Evolutionary conservation across 2,797 vertebrate species (phyloP).

Genomic region (Salmo trutta): DNA sequence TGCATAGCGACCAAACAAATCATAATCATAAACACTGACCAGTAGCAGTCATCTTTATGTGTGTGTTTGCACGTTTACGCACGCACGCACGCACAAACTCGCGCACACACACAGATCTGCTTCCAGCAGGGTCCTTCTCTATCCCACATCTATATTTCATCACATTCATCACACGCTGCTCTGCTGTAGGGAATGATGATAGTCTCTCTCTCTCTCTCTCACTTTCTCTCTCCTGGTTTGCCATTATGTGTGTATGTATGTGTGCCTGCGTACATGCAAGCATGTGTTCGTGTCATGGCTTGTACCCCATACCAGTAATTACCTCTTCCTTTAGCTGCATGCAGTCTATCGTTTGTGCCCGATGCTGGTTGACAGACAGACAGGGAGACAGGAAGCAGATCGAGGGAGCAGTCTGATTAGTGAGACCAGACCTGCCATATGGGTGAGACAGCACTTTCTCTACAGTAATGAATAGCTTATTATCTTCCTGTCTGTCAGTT

Average conservation of each 20-base stretch:
- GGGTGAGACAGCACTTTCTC: no score
- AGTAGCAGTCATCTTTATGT: not conserved
- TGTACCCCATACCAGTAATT: not conserved
- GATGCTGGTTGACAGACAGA: not conserved
- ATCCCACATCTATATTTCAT: conserved; percentile 37
- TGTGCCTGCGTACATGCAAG: not conserved
- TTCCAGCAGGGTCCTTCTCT: not conserved
- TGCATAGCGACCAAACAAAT: conserved; percentile 52
- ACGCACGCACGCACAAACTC: no score
- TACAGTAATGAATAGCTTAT: no score
- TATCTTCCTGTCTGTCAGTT: no score
- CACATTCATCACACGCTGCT: not conserved
- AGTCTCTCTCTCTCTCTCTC: not conserved
- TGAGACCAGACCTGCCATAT: no score
- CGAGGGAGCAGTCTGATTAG: no score
- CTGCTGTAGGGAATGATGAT: not conserved
- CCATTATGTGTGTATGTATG: not conserved
- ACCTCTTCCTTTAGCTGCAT: not conserved
- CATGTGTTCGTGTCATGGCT: not conserved
- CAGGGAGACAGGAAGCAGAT: not conserved
- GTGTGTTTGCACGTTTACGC: not conserved
- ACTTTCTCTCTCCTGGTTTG: not conserved
- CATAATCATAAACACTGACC: conserved; percentile 19
- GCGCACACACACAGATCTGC: no score
- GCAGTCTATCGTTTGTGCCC: not conserved